Percentiles rank a stretch among this genome's conserved stretches.
Evolutionary conservation across 2,797 vertebrate species (phyloP).

Genomic region (Poeciliopsis paucimaculata): DNA sequence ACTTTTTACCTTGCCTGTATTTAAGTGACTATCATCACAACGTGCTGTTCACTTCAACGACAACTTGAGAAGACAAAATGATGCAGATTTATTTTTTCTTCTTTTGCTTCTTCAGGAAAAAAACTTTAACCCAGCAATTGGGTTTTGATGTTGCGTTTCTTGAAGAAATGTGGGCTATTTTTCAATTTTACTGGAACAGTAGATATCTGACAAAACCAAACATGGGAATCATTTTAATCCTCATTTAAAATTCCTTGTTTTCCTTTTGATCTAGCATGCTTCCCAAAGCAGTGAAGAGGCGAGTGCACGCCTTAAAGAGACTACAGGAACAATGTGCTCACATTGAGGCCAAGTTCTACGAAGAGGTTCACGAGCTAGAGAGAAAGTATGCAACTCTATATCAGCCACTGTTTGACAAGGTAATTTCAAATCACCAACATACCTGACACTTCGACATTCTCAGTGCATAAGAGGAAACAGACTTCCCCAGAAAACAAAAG

Average conservation of each 20-base stretch:
- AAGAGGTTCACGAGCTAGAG: slow-evolving; percentile 96
- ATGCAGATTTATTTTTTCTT: not conserved
- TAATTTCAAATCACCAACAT: slow-evolving; percentile 48
- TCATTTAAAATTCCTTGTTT: slow-evolving; percentile 8
- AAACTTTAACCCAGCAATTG: not conserved
- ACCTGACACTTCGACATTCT: not conserved
- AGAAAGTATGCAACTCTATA: slow-evolving; percentile 95
- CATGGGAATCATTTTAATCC: not conserved
- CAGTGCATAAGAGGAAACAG: not conserved
- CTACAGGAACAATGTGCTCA: slow-evolving; percentile 94
- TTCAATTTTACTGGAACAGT: not conserved
- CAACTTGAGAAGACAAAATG: no score
- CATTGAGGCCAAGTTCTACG: slow-evolving; percentile 97
- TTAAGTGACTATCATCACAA: not conserved
- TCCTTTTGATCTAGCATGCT: slow-evolving; percentile 81
- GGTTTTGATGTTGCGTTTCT: not conserved
- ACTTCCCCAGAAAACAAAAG: not conserved
- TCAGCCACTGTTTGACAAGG: slow-evolving; percentile 95
- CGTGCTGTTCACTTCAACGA: not conserved
- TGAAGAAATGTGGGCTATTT: not conserved
- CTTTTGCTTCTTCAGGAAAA: not conserved
- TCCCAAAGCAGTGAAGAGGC: slow-evolving; percentile 93
- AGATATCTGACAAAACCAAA: not conserved
- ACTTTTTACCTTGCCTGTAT: not conserved
- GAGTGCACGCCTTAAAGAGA: slow-evolving; percentile 94